Evolutionary conservation across 2,888 invertebrate genomes (phyloP), one percentile per base, ranked within the genome.

Genomic region (Agrochola macilenta): DNA sequence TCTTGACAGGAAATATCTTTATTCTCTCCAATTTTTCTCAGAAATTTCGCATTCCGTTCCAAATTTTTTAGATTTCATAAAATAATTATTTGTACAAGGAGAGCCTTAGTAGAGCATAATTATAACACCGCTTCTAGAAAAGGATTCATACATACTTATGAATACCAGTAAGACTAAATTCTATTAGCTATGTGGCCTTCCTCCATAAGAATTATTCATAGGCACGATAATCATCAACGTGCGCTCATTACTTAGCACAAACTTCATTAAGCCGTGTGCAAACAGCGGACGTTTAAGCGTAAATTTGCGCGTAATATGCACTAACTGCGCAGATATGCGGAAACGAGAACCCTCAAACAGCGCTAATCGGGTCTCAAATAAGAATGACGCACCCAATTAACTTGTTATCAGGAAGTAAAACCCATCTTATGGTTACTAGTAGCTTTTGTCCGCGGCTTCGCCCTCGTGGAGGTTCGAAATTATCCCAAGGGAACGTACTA

Each of bases 261-360:
- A 76, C 78, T 73, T 75, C 69, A 69, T 77, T 81, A 83, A 85
- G 46, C 83, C 58, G 30, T 58, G 61, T 63, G 79, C 71, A 84
- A 76, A 84, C 78, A 88, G 68, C 66, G 69, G 80, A 83, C 75
- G 84, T 76, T 79, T 76, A 75, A 85, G 86, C 84, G 68, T 69
- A 80, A 54, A 83, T 78, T 82, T 77, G 79, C 85, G 84, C 87
- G 88, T 88, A 88, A 85, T 87, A 79, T 83, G 82, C 85, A 90
- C 90, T 91, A 91, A 88, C 83, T 81, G 78, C 78, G 80, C 85
- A 90, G 87, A 88, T 87, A 91, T 91, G 91, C 91, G 91, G 90
- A 90, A 91, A 85, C 87, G 73, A 60, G 78, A 72, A 78, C 78
- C 82, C 86, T 78, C 86, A 87, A 87, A 90, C 83, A 87, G 49